These are phyloP conservation scores for Porites australiensis DNA, from an alignment of 64 coral and sea anemone species.

Conservation along the genomic window DNA sequence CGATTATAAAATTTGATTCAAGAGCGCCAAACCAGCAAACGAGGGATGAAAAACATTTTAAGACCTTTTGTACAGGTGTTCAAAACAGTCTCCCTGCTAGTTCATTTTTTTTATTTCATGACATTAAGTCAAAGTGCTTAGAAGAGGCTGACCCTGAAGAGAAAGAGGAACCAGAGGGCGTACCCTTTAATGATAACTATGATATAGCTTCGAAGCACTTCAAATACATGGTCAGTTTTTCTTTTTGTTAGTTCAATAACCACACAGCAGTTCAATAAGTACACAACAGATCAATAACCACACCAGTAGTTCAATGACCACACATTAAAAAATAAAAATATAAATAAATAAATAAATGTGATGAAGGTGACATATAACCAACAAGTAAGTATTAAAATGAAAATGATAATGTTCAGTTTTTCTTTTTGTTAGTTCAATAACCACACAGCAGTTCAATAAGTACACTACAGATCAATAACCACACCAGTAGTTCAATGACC, in stretches of 20 bases:
- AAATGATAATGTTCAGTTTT: no score
- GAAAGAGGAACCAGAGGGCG: not conserved
- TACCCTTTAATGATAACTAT: conserved; percentile 53
- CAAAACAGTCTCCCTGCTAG: conserved; percentile 59
- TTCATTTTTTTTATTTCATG: conserved; percentile 61
- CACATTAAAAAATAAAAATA: conserved; percentile 60
- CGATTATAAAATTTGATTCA: not conserved
- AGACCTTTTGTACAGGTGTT: not conserved
- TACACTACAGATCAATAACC: no score
- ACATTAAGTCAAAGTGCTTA: conserved; percentile 3
- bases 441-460: no score
- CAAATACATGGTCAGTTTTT: conserved; percentile 42
- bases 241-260: no score
- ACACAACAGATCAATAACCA: no score
- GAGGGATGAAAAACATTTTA: conserved; percentile 31
- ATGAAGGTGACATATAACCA: no score
- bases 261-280: no score
- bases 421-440: no score
- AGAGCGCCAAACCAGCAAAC: conserved; percentile 2
- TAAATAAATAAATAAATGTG: no score
- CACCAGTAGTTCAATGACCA: no score
- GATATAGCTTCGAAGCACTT: conserved; percentile 49
- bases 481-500: no score
- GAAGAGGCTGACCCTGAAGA: not conserved
- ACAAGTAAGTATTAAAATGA: no score